phyloP scores from a whole-genome alignment of 1,140 invertebrate genomes.

The Drosophila rufa region DNA sequence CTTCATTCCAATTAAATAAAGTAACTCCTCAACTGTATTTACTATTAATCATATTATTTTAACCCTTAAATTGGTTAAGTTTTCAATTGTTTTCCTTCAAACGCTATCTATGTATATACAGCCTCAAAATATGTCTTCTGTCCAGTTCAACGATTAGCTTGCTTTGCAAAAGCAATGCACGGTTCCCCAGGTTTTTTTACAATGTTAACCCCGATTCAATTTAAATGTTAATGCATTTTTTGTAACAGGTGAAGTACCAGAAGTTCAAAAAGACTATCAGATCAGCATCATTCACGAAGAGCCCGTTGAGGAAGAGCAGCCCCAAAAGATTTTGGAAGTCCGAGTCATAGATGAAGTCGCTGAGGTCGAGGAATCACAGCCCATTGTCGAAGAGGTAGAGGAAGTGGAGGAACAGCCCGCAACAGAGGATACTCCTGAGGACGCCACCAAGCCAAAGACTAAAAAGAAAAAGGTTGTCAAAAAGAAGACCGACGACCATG shows the following conservation, averaged over 20 bases:
- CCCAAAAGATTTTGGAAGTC: constrained; percentile 66
- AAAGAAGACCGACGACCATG: constrained; percentile 80
- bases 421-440: constrained; percentile 43
- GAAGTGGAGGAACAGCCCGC: constrained; percentile 62
- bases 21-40: constrained; percentile 24
- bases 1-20: constrained; percentile 11
- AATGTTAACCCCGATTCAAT: constrained; percentile 18
- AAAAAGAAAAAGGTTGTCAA: constrained; percentile 78
- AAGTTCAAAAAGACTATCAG: constrained; percentile 73
- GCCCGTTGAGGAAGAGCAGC: constrained; percentile 61
- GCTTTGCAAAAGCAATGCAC: constrained; percentile 70
- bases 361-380: constrained; percentile 67
- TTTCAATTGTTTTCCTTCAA: constrained; percentile 36
- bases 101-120: constrained; percentile 60
- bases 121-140: constrained; percentile 48
- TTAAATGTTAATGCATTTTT: constrained; percentile 53
- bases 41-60: constrained; percentile 15
- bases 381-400: constrained; percentile 71
- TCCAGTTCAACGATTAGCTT: constrained; percentile 65
- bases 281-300: constrained; percentile 79
- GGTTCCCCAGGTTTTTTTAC: constrained; percentile 37
- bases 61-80: constrained; percentile 23
- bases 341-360: constrained; percentile 70
- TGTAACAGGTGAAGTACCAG: constrained; percentile 72
- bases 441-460: constrained; percentile 60